These are phyloP conservation scores for Lapara coniferarum DNA, from an alignment of 2,888 invertebrate genomes.

Conservation along the genomic window DNA sequence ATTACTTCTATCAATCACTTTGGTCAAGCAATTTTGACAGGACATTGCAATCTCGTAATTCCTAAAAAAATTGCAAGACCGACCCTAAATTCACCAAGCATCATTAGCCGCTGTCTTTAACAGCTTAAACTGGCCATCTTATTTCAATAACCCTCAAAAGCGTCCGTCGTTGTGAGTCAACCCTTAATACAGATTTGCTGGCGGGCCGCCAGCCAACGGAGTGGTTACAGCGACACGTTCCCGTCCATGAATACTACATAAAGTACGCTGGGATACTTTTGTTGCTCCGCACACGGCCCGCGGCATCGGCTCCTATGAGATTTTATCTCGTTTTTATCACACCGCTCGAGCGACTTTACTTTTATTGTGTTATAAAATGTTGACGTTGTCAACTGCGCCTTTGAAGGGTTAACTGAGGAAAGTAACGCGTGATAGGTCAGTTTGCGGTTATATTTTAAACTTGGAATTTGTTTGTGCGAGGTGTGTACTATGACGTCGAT, in stretches of 20 bases:
- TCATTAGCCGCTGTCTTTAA: too few relatives aligned
- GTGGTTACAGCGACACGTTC: slow-evolving; percentile 48
- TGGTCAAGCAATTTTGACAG: background rate
- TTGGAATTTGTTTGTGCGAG: background rate
- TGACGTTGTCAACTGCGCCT: background rate
- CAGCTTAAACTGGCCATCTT: too few relatives aligned
- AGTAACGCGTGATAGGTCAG: background rate
- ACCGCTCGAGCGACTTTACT: slow-evolving; percentile 15
- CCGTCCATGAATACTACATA: slow-evolving; percentile 54
- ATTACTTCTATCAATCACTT: too few relatives aligned
- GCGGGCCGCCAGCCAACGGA: slow-evolving; percentile 62
- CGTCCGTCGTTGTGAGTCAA: slow-evolving; percentile 50
- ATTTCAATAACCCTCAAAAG: background rate
- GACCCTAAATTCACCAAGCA: too few relatives aligned
- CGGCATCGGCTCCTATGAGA: slow-evolving; percentile 21
- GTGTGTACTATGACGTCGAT: background rate
- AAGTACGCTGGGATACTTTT: slow-evolving; percentile 40
- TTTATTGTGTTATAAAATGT: slow-evolving; percentile 24
- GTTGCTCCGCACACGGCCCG: slow-evolving; percentile 29
- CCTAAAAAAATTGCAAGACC: too few relatives aligned
- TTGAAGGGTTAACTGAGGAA: background rate
- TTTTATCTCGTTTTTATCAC: slow-evolving; percentile 21
- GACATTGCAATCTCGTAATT: background rate
- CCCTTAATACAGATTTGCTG: slow-evolving; percentile 57
- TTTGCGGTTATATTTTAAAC: background rate